Evolutionary conservation across 2,888 invertebrate species (phyloP).

Genomic region (Drosophila vallismaia): DNA sequence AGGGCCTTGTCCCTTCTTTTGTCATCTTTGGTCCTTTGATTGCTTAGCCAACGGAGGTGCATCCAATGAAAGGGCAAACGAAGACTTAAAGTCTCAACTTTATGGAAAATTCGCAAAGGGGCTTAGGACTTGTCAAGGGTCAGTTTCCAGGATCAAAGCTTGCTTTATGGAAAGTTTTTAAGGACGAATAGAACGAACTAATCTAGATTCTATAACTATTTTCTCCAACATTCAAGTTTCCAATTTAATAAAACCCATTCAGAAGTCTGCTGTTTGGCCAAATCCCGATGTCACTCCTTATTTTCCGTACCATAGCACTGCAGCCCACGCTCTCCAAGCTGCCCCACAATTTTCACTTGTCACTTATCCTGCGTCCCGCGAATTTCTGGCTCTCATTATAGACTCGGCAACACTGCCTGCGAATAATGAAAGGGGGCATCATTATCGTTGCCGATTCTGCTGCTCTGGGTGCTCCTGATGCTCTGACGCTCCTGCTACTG

Average conservation of each 20-base stretch:
- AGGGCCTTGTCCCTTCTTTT: conserved; percentile 22
- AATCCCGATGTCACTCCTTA: conserved; percentile 4
- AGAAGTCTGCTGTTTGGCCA: conserved; percentile 1
- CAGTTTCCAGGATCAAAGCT: not conserved
- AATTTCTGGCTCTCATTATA: conserved; percentile 72
- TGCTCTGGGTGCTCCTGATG: not conserved
- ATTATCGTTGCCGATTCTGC: conserved; percentile 8
- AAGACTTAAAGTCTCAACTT: conserved; percentile 21
- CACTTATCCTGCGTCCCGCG: conserved; percentile 56
- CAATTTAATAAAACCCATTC: not conserved
- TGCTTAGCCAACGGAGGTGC: conserved; percentile 32
- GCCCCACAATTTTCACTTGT: conserved; percentile 30
- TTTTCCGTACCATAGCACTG: not conserved
- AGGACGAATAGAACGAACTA: not conserved
- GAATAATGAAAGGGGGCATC: conserved; percentile 54
- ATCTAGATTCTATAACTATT: not conserved
- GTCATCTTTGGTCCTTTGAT: conserved; percentile 21
- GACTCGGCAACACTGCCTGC: conserved; percentile 63
- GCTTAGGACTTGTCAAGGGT: conserved; percentile 6
- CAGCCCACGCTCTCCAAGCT: not conserved
- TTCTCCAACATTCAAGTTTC: not conserved
- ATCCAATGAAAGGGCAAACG: conserved; percentile 22
- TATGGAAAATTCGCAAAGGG: conserved; percentile 24
- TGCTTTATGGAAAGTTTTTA: not conserved
- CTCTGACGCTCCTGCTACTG: not conserved